Evolutionary conservation across 1,140 invertebrate species (phyloP).

Genomic region (Pseudobourletiella spinata): DNA sequence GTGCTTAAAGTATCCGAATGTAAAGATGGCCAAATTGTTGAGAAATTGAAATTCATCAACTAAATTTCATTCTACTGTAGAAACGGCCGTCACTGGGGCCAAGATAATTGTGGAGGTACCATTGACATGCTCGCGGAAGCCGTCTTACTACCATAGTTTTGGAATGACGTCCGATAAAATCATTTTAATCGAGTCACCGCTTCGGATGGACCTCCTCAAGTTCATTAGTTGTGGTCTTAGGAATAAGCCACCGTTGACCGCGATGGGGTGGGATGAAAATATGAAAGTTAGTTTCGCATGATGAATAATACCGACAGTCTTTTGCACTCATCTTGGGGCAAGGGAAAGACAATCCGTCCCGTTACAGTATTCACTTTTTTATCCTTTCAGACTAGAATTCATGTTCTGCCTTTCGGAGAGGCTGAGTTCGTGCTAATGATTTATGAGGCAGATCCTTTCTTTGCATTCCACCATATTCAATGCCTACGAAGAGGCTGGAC

Average conservation of each 20-base stretch:
- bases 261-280: too few species aligned
- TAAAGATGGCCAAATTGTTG: too few species aligned
- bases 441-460: background rate
- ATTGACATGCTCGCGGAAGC: slow-evolving; percentile 39
- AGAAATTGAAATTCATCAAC: too few species aligned
- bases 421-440: background rate
- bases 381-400: background rate
- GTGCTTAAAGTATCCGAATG: too few species aligned
- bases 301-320: too few species aligned
- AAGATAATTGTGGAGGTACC: slow-evolving; percentile 40
- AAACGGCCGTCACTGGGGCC: slow-evolving; percentile 34
- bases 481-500: slow-evolving; percentile 47
- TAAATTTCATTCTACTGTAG: too few species aligned
- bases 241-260: too few species aligned
- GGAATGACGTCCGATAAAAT: slow-evolving; percentile 47
- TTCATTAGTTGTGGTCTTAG: slow-evolving; percentile 37
- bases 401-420: background rate
- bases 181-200: slow-evolving; percentile 46
- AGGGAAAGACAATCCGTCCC: too few species aligned
- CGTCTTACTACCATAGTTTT: slow-evolving; percentile 50
- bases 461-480: slow-evolving; percentile 48
- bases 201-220: slow-evolving; percentile 42
- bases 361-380: background rate
- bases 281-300: too few species aligned
- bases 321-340: too few species aligned